Evolutionary conservation across 2,888 invertebrate genomes (phyloP).

Genomic region (Oligia fasciuncula): DNA sequence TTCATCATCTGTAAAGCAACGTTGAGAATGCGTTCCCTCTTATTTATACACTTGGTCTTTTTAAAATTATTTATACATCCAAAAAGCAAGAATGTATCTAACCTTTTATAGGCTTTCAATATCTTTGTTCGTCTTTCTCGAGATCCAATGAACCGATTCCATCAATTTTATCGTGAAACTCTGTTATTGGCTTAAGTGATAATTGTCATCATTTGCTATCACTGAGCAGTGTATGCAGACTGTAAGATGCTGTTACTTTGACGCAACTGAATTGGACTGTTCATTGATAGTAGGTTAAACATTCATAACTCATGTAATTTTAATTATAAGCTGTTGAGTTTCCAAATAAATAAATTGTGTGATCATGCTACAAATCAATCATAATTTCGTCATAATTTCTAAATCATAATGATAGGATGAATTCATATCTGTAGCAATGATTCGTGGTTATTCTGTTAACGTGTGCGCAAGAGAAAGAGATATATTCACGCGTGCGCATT

Average conservation of each 20-base stretch:
- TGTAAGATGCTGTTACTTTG: no score
- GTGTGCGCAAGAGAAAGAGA: not conserved
- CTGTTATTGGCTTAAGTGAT: no score
- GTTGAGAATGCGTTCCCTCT: not conserved
- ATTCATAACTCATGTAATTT: no score
- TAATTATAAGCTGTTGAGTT: no score
- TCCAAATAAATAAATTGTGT: not conserved
- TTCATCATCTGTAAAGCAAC: not conserved
- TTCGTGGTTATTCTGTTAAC: not conserved
- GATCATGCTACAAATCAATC: not conserved
- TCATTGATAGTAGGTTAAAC: no score
- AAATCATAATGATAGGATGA: not conserved
- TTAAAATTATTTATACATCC: not conserved
- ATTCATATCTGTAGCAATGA: not conserved
- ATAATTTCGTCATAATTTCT: not conserved
- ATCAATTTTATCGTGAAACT: not conserved
- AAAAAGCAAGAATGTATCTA: not conserved
- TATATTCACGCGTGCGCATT: not conserved
- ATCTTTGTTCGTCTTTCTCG: not conserved
- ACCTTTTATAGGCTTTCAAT: not conserved
- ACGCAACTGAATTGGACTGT: no score
- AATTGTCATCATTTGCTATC: no score
- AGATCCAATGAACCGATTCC: conserved; percentile 3
- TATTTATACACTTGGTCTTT: not conserved
- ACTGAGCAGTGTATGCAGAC: no score